Percentiles rank a stretch among this genome's conserved stretches.
Evolutionary conservation across 2,888 invertebrate species (phyloP).

Genomic region (Rhimphoctona megacephalus): DNA sequence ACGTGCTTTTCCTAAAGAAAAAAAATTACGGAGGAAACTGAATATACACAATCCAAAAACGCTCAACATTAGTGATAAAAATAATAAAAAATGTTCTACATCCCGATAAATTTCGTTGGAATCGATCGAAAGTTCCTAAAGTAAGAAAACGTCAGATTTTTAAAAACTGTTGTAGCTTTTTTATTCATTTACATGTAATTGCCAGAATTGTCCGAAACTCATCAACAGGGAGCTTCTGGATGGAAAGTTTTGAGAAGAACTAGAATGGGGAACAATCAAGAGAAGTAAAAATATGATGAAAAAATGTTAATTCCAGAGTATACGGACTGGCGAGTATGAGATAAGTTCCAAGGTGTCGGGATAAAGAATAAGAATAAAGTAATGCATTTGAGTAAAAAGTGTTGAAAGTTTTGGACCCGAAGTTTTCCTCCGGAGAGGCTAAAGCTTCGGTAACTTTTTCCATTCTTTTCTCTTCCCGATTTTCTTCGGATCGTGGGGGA

Average conservation of each 20-base stretch:
- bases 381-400: conserved; percentile 26
- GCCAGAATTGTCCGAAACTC: not conserved
- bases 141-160: not conserved
- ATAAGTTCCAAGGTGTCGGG: conserved; percentile 11
- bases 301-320: conserved; percentile 3
- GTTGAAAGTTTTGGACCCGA: conserved; percentile 27
- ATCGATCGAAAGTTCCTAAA: not conserved
- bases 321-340: not conserved
- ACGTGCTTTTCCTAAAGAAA: too few species aligned
- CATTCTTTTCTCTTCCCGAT: conserved; percentile 28
- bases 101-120: not conserved
- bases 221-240: not conserved
- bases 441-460: conserved; percentile 37
- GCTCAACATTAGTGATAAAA: not conserved
- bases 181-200: not conserved
- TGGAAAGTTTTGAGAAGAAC: not conserved
- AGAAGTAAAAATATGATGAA: conserved; percentile 1
- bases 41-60: too few species aligned
- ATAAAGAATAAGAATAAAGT: conserved; percentile 30
- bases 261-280: not conserved
- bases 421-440: not conserved
- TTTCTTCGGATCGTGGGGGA: not conserved
- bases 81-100: not conserved
- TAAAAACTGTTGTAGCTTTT: not conserved
- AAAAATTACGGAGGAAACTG: too few species aligned